A percentile compares a stretch with the other conserved stretches of the same genome.
Conservation (phyloP, 2,113 vertebrate genomes). For the Indicator maculatus region DNA sequence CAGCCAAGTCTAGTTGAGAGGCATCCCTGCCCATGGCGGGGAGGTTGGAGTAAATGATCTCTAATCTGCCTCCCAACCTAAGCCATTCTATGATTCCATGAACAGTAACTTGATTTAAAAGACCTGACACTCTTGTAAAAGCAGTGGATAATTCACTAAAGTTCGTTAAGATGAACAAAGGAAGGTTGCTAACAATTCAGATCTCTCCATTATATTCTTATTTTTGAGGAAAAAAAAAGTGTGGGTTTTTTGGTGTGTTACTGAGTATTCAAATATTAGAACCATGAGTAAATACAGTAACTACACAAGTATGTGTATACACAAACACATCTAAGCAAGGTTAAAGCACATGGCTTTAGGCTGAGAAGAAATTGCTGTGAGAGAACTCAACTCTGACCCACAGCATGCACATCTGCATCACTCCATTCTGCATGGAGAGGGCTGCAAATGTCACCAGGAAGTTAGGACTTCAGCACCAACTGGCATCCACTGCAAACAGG, state of each 20-base stretch:
- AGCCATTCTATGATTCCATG: no score
- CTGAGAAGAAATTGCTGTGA: not conserved
- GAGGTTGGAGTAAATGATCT: no score
- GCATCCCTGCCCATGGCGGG: no score
- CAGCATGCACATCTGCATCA: not conserved
- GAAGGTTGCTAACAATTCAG: not conserved
- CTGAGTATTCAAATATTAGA: not conserved
- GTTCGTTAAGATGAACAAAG: not conserved
- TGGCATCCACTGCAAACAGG: fast-evolving
- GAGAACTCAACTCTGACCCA: not conserved
- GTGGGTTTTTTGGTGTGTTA: not conserved
- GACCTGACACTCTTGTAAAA: not conserved
- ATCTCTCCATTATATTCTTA: not conserved
- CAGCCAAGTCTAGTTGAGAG: no score
- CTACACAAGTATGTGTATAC: not conserved
- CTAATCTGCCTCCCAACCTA: no score
- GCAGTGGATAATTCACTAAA: not conserved
- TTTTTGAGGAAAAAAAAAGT: fast-evolving
- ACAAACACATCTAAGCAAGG: not conserved
- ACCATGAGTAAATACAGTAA: not conserved
- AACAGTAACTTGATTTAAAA: not conserved
- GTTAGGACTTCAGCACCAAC: fast-evolving
- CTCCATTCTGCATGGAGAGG: not conserved
- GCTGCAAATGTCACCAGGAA: not conserved
- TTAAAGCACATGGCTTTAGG: not conserved